Conservation (phyloP, 2,113 vertebrate species). For the Bubo blakistoni region DNA sequence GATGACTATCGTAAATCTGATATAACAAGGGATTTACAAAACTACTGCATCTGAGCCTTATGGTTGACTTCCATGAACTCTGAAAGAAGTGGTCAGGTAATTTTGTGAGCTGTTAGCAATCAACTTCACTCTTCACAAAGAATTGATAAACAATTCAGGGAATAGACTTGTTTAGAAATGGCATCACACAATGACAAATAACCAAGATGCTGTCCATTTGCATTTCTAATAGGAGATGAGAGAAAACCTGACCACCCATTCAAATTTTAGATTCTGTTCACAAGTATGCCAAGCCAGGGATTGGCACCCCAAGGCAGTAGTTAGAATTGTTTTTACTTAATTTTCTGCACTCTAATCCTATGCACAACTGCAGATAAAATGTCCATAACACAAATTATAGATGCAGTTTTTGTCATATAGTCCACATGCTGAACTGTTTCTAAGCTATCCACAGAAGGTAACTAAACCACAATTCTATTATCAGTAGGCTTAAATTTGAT, state of each 20-base stretch:
- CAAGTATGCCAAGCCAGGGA: neutral
- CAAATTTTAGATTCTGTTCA: neutral
- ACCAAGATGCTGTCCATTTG: neutral
- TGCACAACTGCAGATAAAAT: neutral
- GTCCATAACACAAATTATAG: neutral
- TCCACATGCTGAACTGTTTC: neutral
- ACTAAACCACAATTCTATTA: neutral
- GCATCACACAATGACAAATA: neutral
- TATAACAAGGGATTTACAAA: neutral
- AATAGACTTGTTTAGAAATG: neutral
- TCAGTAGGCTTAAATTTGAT: neutral
- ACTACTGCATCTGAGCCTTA: neutral
- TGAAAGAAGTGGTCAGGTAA: neutral
- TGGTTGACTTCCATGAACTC: neutral
- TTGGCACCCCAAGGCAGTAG: neutral
- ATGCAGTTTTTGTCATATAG: neutral
- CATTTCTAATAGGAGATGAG: neutral
- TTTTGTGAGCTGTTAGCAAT: neutral
- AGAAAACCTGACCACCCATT: neutral
- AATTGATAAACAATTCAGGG: neutral
- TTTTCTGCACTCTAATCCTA: neutral
- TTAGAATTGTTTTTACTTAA: neutral
- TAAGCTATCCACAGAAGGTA: neutral
- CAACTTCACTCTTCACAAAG: neutral
- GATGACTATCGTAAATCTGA: neutral